phyloP scores from a whole-genome alignment of 2,888 invertebrate genomes.

The Pachycephus smyrnensis region DNA sequence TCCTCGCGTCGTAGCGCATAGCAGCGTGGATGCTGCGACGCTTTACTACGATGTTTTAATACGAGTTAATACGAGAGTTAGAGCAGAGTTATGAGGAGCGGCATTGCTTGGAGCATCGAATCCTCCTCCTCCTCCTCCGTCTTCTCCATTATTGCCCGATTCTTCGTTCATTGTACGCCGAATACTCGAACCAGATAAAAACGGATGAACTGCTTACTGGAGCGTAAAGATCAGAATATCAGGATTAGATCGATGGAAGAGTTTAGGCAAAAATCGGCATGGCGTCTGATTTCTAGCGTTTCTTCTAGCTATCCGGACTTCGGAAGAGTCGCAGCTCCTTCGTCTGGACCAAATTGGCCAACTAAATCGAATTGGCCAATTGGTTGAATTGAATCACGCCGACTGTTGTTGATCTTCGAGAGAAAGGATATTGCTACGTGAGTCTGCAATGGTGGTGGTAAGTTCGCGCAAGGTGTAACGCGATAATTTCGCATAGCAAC shows the following conservation, averaged over 20 bases:
- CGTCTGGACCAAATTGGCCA: no score
- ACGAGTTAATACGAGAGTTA: conserved; percentile 13
- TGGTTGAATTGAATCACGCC: no score
- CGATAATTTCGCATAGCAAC: conserved; percentile 59
- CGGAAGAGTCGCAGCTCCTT: no score
- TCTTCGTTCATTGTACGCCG: conserved; percentile 5
- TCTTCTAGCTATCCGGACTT: no score
- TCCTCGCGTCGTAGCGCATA: no score
- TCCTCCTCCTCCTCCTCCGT: conserved; percentile 5
- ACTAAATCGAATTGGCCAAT: no score
- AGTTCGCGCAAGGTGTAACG: conserved; percentile 40
- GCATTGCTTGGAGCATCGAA: conserved; percentile 21
- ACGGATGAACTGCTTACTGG: conserved; percentile 26
- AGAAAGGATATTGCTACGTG: no score
- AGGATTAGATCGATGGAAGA: conserved; percentile 9
- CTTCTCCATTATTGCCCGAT: no score
- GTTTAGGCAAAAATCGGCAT: neutral
- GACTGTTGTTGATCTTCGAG: no score
- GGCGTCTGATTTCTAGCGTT: no score
- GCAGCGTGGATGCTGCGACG: neutral
- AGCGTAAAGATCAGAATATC: conserved; percentile 29
- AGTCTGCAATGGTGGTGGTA: no score
- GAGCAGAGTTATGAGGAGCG: conserved; percentile 30
- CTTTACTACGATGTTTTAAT: neutral
- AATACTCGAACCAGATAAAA: conserved; percentile 30